These are phyloP conservation scores for Melanotaenia maccullochi DNA, from an alignment of 2,797 vertebrate species.

Conservation along the genomic window DNA sequence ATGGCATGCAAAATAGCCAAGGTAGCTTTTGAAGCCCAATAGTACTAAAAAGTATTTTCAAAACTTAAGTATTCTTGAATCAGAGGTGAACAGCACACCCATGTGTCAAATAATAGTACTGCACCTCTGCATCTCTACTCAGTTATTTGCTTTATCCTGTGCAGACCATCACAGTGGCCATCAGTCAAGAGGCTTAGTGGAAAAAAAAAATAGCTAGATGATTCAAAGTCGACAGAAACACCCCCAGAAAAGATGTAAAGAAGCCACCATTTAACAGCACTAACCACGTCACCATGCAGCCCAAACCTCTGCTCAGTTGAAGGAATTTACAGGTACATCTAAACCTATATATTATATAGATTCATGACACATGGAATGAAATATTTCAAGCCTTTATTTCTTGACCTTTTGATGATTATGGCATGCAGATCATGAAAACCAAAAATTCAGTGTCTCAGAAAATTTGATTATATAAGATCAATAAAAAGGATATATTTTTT, in stretches of 20 bases:
- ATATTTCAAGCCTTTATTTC: no score
- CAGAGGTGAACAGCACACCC: slow-evolving; percentile 57
- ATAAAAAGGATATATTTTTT: no score
- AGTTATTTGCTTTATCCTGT: neutral
- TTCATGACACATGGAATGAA: no score
- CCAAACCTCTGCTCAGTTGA: neutral
- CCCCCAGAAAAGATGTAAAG: neutral
- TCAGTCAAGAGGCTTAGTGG: neutral
- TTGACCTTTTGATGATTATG: no score
- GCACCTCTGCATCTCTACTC: neutral
- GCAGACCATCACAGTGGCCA: neutral
- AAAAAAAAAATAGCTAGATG: neutral
- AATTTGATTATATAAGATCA: no score
- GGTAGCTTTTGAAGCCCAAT: neutral
- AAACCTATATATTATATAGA: no score
- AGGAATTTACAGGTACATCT: neutral
- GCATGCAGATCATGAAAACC: no score
- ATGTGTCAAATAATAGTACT: slow-evolving; percentile 55
- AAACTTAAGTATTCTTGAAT: neutral
- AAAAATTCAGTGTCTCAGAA: no score
- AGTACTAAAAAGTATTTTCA: neutral
- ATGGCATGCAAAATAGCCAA: neutral
- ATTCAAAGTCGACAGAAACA: neutral
- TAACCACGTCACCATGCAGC: neutral
- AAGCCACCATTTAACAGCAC: neutral